Base-by-base conservation (phyloP, 2,888 invertebrate genomes). In the Coleophora deauratella region DNA sequence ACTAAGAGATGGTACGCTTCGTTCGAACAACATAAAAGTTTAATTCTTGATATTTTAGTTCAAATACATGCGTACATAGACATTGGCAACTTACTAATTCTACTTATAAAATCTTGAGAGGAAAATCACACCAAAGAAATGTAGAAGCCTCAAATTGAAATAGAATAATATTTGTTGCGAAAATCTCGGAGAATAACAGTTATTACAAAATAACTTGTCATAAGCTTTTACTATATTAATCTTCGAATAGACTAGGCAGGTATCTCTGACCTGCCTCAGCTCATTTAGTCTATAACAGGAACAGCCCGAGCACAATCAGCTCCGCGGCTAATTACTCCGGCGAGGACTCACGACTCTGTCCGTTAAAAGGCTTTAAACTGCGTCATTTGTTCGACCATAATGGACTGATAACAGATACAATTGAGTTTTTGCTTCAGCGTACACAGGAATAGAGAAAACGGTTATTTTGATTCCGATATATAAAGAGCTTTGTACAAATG, bases 351-450 rank as follows among this genome's bases (percentile, higher is more conserved):
- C 84, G 84, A 82, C 72, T 79, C 68, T 67, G 60, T 65, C 55
- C 66, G 62, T 75, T 82, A 77, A 82, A 84, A 81, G 76, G 78
- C 72, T 79, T 80, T 76, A 80, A 80, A 71, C 71, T 64, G 69
- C 63, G 68, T 75, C 80, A 79, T 81, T 81, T 78, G 73, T 78
- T 77, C 56, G 52, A 51, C 66, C 68, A 74, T 84, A 81, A 81
- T 82, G 81, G 81, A 76, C 73, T 73, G 82, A 82, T 82, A 79
- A 77, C 69, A 59, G 66, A 72, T 66, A 73, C 68, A 66, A 71
- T 71, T 72, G 66, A 53, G 56, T 43, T 59, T 59, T 61, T 62
- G 55, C 63, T 61, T 62, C 57, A 57, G 64, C 62, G 65, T 55
- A 6, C 3, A 33, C 14, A 42, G 11, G 34, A 38, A 38, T 35